These are phyloP conservation scores for Bhutanitis thaidina DNA, from an alignment of 2,888 invertebrate species.

Conservation along the genomic window DNA sequence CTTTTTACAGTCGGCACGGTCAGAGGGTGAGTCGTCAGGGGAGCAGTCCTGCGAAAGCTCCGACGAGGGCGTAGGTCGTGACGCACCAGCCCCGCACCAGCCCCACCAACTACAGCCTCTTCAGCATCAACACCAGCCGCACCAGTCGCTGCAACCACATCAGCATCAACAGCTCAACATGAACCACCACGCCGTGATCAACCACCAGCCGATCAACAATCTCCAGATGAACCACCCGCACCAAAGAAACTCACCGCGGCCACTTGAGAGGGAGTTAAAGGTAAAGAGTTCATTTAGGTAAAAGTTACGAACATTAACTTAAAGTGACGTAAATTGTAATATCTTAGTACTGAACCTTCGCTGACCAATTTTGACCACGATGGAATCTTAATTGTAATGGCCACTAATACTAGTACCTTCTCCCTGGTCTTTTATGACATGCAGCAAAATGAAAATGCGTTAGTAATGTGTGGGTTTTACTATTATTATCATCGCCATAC, in stretches of 20 bases:
- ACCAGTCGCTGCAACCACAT: constrained; percentile 29
- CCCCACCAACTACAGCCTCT: constrained; percentile 33
- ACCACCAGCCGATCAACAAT: constrained; percentile 36
- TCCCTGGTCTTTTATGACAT: too few relatives aligned
- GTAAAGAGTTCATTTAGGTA: too few relatives aligned
- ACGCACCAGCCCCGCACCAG: constrained; percentile 45
- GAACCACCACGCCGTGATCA: constrained; percentile 43
- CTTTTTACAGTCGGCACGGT: constrained; percentile 61
- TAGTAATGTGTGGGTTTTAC: too few relatives aligned
- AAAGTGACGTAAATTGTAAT: too few relatives aligned
- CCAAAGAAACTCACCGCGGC: constrained; percentile 63
- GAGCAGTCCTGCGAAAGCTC: constrained; percentile 74
- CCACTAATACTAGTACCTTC: too few relatives aligned
- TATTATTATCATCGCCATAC: too few relatives aligned
- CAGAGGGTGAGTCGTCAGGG: constrained; percentile 70
- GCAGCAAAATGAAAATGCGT: too few relatives aligned
- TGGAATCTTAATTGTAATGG: too few relatives aligned
- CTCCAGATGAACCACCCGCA: constrained; percentile 47
- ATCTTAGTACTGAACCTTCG: too few relatives aligned
- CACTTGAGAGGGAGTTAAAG: constrained; percentile 62
- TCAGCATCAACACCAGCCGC: constrained; percentile 25
- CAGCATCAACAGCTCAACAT: constrained; percentile 27
- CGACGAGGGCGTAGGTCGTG: constrained; percentile 71
- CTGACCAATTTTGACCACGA: too few relatives aligned
- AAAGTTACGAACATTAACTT: too few relatives aligned